phyloP scores from a whole-genome alignment of 2,113 vertebrate species.

The Cervus canadensis region DNA sequence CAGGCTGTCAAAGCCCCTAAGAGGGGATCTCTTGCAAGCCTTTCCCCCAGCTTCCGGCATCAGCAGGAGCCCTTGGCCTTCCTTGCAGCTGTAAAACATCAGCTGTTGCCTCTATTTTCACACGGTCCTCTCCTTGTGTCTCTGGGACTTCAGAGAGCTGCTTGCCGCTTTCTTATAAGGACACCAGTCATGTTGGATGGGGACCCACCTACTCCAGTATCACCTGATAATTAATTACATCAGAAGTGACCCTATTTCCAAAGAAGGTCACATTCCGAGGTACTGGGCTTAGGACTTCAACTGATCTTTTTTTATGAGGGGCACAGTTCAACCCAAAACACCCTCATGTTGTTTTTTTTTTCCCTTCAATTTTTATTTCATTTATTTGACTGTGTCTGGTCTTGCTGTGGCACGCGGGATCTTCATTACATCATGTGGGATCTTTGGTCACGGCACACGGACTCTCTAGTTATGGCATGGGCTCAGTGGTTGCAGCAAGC shows the following conservation, averaged over 20 bases:
- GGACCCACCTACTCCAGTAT: neutral
- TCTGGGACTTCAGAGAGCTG: neutral
- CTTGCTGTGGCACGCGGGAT: fast-evolving
- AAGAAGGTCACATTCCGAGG: neutral
- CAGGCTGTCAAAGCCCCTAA: neutral
- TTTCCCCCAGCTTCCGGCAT: neutral
- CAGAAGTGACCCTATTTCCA: neutral
- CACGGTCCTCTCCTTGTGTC: neutral
- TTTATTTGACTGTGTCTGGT: neutral
- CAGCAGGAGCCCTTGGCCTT: fast-evolving
- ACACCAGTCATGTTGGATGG: neutral
- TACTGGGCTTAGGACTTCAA: neutral
- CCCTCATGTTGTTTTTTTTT: neutral
- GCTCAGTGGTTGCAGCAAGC: neutral
- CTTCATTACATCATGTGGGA: neutral
- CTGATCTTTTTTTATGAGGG: neutral
- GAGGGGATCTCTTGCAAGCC: too few relatives aligned
- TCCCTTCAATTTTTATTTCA: neutral
- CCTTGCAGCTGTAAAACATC: neutral
- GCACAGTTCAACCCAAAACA: neutral
- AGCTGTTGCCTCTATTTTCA: neutral
- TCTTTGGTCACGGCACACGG: fast-evolving
- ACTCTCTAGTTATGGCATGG: neutral
- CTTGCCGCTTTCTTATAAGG: neutral
- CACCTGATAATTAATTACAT: neutral